A percentile compares a stretch with the other conserved stretches of the same genome.
These are phyloP conservation scores for Triplophysa tibetana DNA, from an alignment of 2,113 vertebrate genomes.

Conservation along the genomic window DNA sequence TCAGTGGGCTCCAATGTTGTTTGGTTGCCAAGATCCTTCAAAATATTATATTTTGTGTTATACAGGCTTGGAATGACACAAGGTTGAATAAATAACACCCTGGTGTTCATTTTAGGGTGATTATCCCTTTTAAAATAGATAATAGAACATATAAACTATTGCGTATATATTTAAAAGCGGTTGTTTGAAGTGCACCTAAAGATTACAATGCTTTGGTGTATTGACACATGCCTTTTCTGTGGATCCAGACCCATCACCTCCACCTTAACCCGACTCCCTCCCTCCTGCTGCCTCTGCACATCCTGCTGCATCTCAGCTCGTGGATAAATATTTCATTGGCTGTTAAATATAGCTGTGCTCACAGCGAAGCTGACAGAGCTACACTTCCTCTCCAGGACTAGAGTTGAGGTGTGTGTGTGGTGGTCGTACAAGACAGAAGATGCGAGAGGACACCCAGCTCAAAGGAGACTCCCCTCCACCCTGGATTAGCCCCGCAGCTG, in stretches of 20 bases:
- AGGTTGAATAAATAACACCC: too few species aligned
- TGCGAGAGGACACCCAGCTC: constrained; percentile 34
- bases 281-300: constrained; percentile 55
- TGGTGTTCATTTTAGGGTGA: too few species aligned
- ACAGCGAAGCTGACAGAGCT: constrained; percentile 43
- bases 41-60: too few species aligned
- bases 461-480: constrained; percentile 43
- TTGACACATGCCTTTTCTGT: background rate
- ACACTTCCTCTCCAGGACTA: constrained; percentile 43
- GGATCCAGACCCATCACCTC: background rate
- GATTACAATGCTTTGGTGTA: background rate
- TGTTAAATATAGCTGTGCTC: constrained; percentile 56
- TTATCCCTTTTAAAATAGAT: too few species aligned
- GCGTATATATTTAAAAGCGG: too few species aligned
- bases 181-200: background rate
- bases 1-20: too few species aligned
- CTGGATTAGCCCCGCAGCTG: constrained; percentile 26
- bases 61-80: too few species aligned
- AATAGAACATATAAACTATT: too few species aligned
- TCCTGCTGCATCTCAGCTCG: constrained; percentile 46
- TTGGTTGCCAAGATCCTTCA: too few species aligned
- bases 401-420: constrained; percentile 32
- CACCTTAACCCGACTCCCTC: constrained; percentile 4
- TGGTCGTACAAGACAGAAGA: background rate
- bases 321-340: constrained; percentile 60